phyloP scores from a whole-genome alignment of 2,113 vertebrate species.

The Alouatta palliata region DNA sequence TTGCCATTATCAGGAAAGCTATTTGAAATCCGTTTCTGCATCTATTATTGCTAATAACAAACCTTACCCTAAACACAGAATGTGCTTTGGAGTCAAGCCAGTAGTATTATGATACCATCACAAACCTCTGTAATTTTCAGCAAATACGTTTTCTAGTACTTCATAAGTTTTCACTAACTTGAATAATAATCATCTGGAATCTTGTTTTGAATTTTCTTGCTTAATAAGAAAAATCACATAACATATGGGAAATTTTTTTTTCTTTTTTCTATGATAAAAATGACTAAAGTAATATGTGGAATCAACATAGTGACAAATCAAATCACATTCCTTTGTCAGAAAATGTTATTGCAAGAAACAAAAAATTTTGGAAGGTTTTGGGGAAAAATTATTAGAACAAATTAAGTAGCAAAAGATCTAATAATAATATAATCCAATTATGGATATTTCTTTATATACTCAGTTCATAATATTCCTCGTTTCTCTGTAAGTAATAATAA shows the following conservation, averaged over 20 bases:
- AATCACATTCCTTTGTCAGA: background rate
- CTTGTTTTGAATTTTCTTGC: background rate
- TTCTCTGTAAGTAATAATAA: background rate
- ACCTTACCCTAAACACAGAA: background rate
- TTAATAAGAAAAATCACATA: background rate
- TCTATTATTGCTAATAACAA: background rate
- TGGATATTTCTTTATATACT: background rate
- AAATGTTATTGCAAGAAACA: background rate
- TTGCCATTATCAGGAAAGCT: background rate
- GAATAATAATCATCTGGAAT: background rate
- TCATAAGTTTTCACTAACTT: background rate
- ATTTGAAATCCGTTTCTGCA: background rate
- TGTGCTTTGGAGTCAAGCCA: background rate
- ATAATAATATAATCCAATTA: background rate
- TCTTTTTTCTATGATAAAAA: background rate
- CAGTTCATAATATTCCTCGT: background rate
- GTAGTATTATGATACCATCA: background rate
- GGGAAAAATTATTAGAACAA: background rate
- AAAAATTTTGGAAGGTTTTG: background rate
- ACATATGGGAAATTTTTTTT: background rate
- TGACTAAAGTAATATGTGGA: background rate
- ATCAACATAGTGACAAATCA: background rate
- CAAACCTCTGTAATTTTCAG: background rate
- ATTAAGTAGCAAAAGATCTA: background rate
- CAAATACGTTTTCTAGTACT: background rate